Base-by-base conservation (phyloP, 2,888 invertebrate genomes). In the Drosophila acutilabella region DNA sequence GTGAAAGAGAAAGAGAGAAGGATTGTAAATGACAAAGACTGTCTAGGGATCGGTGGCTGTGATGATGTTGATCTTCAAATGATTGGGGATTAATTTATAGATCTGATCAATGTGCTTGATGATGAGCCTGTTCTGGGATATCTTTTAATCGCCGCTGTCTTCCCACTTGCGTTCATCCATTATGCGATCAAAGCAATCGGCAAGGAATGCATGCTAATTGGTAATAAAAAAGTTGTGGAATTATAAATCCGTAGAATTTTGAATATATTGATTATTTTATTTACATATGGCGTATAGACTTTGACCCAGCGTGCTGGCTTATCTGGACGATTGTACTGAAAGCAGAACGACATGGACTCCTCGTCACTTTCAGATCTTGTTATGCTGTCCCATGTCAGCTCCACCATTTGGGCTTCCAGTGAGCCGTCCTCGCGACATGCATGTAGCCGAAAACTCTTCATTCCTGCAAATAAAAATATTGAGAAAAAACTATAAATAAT, bases 171-270 rank as follows among this genome's bases (percentile, higher is more conserved):
- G 95, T 92, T 99, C 98, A 92, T 98, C 98, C 91, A 96, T 96
- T 94, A 98, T 97, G 94, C 97, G 95, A 92, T 98, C 98, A 93
- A 99, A 98, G 93, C 99, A 98, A 92, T 98, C 98, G 61, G 92
- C 92, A 72, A 93, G 84, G 86, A 92, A 92, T 77, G 91, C 89
- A 74, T 92, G 92, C 92, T 92, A 64, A 20, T n/a, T 18, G 41
- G 2, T 2, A 26, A 56, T 14, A 38, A 56, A 10, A 58, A 33
- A 33, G 33, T 13, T 11, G 33, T 11, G 2, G 41, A 40, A 41
- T 13, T 7, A 45, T 30, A 33, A 50, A 30, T 38, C 26, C 16
- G 10, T 45, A 23, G 8, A 50, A 30, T 13, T 6, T 6, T 5
- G 23, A n/a, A 11, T 11, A 20, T 13, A 10, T 6, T 8, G 6